Conservation (phyloP, 2,113 vertebrate genomes). For the Malurus melanocephalus region DNA sequence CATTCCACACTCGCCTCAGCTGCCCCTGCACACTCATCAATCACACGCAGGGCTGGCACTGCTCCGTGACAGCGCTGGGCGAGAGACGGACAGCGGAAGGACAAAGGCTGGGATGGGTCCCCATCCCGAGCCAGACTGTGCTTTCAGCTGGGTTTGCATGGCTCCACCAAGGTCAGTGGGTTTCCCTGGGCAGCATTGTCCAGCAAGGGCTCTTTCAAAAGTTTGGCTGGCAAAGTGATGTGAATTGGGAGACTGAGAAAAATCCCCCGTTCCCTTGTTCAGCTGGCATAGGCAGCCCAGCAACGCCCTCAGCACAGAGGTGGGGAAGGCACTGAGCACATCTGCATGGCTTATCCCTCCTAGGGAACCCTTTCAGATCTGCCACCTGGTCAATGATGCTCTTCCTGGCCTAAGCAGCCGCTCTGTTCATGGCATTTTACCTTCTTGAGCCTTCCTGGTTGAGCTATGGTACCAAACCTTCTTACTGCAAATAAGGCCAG, state of each 20-base stretch:
- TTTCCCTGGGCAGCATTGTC: not conserved
- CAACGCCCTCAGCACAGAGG: not conserved
- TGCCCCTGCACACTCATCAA: not conserved
- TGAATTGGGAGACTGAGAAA: not conserved
- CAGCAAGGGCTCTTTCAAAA: not conserved
- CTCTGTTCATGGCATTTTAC: not conserved
- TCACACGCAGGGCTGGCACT: not conserved
- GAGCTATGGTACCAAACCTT: not conserved
- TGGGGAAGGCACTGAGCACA: not conserved
- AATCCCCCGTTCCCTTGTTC: not conserved
- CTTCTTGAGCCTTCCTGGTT: not conserved
- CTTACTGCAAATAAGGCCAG: not conserved
- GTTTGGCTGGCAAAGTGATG: not conserved
- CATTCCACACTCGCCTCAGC: not conserved
- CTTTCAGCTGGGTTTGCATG: not conserved
- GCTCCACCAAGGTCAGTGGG: not conserved
- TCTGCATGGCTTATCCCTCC: not conserved
- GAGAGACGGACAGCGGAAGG: not conserved
- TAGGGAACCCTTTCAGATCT: not conserved
- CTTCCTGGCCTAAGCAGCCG: not conserved
- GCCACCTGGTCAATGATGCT: not conserved
- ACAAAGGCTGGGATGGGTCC: not conserved
- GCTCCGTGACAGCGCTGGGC: not conserved
- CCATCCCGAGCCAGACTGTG: not conserved
- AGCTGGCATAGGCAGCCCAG: not conserved